Evolutionary conservation across 2,888 invertebrate genomes (phyloP).

Genomic region (Oxystoma pomonae): DNA sequence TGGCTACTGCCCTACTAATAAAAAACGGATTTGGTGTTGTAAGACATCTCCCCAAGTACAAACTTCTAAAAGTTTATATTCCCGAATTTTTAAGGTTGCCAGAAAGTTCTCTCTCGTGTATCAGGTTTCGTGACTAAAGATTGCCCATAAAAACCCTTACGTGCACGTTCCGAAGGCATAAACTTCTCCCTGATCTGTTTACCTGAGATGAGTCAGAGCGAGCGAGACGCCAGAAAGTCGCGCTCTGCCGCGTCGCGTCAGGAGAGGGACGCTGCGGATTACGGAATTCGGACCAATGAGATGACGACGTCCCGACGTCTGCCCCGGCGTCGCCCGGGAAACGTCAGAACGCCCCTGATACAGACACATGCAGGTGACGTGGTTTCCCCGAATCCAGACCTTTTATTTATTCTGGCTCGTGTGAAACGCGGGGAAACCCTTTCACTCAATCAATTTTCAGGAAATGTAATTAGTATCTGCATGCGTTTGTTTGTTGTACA

Average conservation of each 20-base stretch:
- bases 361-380: constrained; percentile 38
- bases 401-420: background rate
- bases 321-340: constrained; percentile 34
- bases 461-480: too few relatives aligned
- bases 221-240: constrained; percentile 27
- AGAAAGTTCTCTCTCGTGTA: background rate
- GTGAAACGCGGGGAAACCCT: background rate
- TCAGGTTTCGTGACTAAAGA: background rate
- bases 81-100: too few relatives aligned
- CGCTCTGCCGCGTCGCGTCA: constrained; percentile 44
- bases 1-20: too few relatives aligned
- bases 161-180: background rate
- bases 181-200: constrained; percentile 40
- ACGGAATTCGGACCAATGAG: constrained; percentile 38
- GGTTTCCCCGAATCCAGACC: constrained; percentile 7
- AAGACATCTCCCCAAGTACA: too few relatives aligned
- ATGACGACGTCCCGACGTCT: constrained; percentile 31
- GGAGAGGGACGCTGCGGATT: constrained; percentile 35
- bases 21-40: too few relatives aligned
- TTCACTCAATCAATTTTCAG: background rate
- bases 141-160: background rate
- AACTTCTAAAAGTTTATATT: too few relatives aligned
- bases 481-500: too few relatives aligned
- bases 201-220: constrained; percentile 43
- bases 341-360: constrained; percentile 33